These are phyloP conservation scores for Monopis laevigella DNA, from an alignment of 2,888 invertebrate species.

Conservation along the genomic window DNA sequence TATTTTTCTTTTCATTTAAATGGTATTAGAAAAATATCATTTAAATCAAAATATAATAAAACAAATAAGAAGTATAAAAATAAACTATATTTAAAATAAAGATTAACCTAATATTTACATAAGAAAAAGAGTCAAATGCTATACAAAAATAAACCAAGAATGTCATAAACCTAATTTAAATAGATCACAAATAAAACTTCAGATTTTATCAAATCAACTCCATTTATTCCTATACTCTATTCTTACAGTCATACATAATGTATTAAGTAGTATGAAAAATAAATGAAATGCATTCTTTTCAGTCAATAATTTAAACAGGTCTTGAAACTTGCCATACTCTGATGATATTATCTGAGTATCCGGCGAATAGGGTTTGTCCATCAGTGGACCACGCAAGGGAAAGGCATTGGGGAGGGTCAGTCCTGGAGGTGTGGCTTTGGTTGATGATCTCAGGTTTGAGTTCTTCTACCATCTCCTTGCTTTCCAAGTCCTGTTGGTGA, in stretches of 20 bases:
- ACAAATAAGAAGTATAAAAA: no score
- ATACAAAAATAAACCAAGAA: background rate
- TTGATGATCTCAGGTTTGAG: constrained; percentile 94
- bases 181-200: constrained; percentile 38
- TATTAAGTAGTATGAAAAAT: constrained; percentile 47
- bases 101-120: no score
- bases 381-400: constrained; percentile 99
- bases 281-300: constrained; percentile 68
- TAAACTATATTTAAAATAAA: no score
- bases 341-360: constrained; percentile 98
- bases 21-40: no score
- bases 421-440: constrained; percentile 76
- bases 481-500: constrained; percentile 95
- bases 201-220: constrained; percentile 36
- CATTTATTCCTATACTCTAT: constrained; percentile 60
- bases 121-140: background rate
- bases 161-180: background rate
- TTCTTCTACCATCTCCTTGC: constrained; percentile 99
- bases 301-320: no score
- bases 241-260: constrained; percentile 19
- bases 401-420: constrained; percentile 94
- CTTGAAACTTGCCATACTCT: constrained; percentile 98
- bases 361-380: constrained; percentile 98
- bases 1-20: no score
- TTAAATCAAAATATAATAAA: no score